Percentiles rank a stretch among this genome's conserved stretches.
phyloP scores from a whole-genome alignment of 2,888 invertebrate species.

The Drosophila conformis region DNA sequence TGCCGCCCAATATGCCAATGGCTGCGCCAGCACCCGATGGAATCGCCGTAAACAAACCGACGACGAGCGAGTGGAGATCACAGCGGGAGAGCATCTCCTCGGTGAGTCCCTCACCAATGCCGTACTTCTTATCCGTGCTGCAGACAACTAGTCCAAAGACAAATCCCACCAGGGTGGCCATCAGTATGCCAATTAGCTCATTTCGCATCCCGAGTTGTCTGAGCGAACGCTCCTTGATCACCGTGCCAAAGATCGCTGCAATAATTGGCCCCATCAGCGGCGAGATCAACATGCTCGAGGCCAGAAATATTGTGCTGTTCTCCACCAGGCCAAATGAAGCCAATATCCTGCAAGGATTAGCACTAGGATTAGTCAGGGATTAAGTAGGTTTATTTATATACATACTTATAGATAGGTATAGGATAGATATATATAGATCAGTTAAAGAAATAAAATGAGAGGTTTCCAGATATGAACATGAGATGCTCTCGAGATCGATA shows the following conservation, averaged over 20 bases:
- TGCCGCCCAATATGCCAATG: constrained; percentile 91
- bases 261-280: constrained; percentile 93
- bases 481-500: too few species aligned
- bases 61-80: constrained; percentile 88
- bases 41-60: constrained; percentile 90
- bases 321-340: constrained; percentile 91
- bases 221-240: constrained; percentile 88
- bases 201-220: constrained; percentile 88
- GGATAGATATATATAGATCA: background rate
- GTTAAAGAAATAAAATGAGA: too few species aligned
- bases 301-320: constrained; percentile 90
- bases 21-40: constrained; percentile 92
- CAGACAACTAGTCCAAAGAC: constrained; percentile 88
- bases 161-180: constrained; percentile 89
- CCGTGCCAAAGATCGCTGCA: constrained; percentile 91
- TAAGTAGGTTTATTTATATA: background rate
- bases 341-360: constrained; percentile 86
- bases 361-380: background rate
- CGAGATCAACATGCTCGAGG: constrained; percentile 93
- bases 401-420: background rate
- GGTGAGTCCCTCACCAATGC: constrained; percentile 88
- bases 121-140: constrained; percentile 86
- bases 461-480: too few species aligned
- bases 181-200: constrained; percentile 88
- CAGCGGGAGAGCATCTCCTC: constrained; percentile 89